Base-by-base conservation (phyloP, 2,888 invertebrate species). In the Synanthedon vespiformis region DNA sequence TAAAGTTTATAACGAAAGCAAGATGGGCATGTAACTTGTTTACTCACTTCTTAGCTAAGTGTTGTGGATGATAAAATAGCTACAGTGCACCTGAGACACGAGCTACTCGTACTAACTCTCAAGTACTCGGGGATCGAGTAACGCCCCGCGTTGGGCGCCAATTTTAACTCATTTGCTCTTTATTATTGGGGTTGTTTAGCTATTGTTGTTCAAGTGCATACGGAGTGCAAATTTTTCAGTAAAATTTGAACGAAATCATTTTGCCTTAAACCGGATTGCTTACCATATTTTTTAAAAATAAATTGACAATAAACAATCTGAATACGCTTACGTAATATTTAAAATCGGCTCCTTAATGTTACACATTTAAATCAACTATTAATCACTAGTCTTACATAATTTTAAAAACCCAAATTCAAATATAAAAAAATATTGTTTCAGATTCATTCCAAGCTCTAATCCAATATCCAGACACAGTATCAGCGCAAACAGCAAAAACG, bases 391-490 rank as follows among this genome's bases (percentile, higher is more conserved):
- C 6, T n/a, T 11, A n/a, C 1, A 44, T 11, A 13, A 14, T 44
- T 44, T n/a, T 44, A 34, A 34, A 34, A 34, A 34, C 2, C 34
- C 34, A 34, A 34, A n/a, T 44, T 51, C 58, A 55, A 58, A 56
- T 72, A 74, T 0, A 34, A 8, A 34, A 34, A 16, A 16, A 34
- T 77, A 77, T 73, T 74, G 44, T 90, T 89, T 63, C 91, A 96
- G 96, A 94, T 89, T 94, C 95, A 88, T 97, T 97, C 92, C 96
- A 99, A 93, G 99, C 99, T 61, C 92, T 99, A 77, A 97, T 99
- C 84, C 99, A 99, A 89, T 98, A 98, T 88, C 95, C 97, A 66
- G 99, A 99, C 88, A 95, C 98, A 60, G 92, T 95, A 75, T 95
- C 97, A 64, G 99, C 99, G 64, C 98, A 98, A 88, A 93, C 96